phyloP scores from a whole-genome alignment of 2,888 invertebrate genomes.

The Drosophila fulvimacula region DNA sequence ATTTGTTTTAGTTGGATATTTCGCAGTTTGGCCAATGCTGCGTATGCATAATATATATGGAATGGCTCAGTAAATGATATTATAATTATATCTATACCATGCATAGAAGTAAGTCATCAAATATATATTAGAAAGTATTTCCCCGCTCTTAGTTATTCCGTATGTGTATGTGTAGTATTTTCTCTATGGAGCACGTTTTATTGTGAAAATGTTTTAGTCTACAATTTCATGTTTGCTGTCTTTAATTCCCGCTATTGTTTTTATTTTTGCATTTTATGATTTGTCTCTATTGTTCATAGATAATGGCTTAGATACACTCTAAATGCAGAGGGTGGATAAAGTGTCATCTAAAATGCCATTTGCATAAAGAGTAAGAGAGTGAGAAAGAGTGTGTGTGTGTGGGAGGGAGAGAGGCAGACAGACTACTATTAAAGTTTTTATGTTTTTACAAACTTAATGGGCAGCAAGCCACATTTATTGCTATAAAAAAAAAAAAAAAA shows the following conservation, averaged over 20 bases:
- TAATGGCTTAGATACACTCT: constrained; percentile 42
- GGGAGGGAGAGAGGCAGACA: constrained; percentile 3
- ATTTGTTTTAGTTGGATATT: neutral
- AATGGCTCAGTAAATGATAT: neutral
- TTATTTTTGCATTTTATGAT: constrained; percentile 26
- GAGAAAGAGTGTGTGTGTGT: too few relatives aligned
- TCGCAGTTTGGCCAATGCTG: neutral
- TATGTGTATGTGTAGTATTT: neutral
- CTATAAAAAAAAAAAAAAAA: too few relatives aligned
- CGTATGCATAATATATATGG: neutral
- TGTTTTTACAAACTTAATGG: constrained; percentile 25
- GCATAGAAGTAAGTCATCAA: neutral
- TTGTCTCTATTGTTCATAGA: constrained; percentile 43
- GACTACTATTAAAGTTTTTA: constrained; percentile 6
- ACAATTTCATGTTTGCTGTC: constrained; percentile 15
- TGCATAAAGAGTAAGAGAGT: neutral
- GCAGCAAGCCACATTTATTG: constrained; percentile 27
- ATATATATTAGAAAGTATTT: neutral
- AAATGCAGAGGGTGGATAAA: constrained; percentile 3
- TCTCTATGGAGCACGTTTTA: constrained; percentile 1
- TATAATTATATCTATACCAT: neutral
- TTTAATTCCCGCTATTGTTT: constrained; percentile 22
- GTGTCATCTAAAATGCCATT: neutral
- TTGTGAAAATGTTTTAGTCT: neutral
- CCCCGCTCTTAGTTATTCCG: neutral